Base-by-base conservation (phyloP, 2,797 vertebrate species). In the Sebastolobus altivelis region DNA sequence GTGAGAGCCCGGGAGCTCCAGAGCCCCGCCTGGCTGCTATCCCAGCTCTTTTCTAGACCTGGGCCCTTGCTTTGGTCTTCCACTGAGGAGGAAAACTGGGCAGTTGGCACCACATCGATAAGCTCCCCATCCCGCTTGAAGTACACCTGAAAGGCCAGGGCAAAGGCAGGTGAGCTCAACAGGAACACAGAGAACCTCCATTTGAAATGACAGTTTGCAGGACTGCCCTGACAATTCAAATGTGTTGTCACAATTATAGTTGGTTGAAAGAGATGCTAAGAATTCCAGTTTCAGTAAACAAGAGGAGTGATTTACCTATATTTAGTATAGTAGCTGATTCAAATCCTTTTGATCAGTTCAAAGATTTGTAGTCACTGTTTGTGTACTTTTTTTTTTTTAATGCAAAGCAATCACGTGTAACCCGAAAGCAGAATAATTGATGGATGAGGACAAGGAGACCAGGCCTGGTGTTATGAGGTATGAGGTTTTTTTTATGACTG, bases 91-190 rank as follows among this genome's bases (percentile, higher is more conserved):
- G 89, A 94, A 0, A 93, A 89, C 83, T 96, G 95, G 0, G 80
- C 69, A 27, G 96, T 91, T 0, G 96, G 93, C 4, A 97, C 94
- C 5, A 96, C 97, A 8, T 98, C 96, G 0, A 99, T 97, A 8
- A 96, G 91, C 14, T 99, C 97, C 0, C 98, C 97, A 0, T 98
- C 98, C 18, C 98, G 89, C 82, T 98, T 99, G 89, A 99, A 99
- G 87, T 97, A 97, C n/a, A 99, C 98, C 98, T 99, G 89, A 60
- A 67, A 67, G 14, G 8, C 20, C 70, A 35, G 13, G 7, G 55
- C 11, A 76, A 65, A 46, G 22, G 1, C 38, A 31, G 14, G 10
- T 60, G n/a, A 67, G n/a, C 29, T 56, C 13, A 72, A 25, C 13
- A 43, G 49, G 22, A 35, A 63, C 11, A 60, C 12, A 25, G 25